Base-by-base conservation (phyloP, 30 jellyfish, hydroid and myxozoan genomes). In the Pseudorhiza aurosa region DNA sequence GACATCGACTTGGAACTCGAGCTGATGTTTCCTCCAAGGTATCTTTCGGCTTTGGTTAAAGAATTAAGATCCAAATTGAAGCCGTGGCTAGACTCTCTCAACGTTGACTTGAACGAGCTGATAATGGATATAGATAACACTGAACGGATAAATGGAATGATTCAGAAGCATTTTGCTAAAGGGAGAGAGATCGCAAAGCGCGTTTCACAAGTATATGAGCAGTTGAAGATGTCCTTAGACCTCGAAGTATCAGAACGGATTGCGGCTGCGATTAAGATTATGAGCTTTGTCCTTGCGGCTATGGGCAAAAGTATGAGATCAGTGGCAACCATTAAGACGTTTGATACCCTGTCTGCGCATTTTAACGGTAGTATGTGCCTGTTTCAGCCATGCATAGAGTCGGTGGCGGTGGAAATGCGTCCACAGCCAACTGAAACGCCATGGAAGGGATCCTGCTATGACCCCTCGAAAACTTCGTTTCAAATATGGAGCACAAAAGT, bases 401-500 rank as follows among this genome's bases (percentile, higher is more conserved):
- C 64, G 32, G 44, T 79, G 0, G 46, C 77, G 8, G 83, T 86
- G 26, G 33, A 58, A 15, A 24, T 92, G 77, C 47, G 58, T 31
- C 96, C 97, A 9, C 76, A 33, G 58, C 46, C 89, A 1, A 45
- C 37, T 8, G 96, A 92, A 27, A 49, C 65, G 18, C 87, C 94
- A 4, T 44, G 88, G 86, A 82, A 67, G 22, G 96, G 85, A 40
- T 85, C 62, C 45, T 92, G 96, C 77, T 50, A 65, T 55, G 96
- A 92, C 68, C 89, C 89, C 7, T 65, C 92, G 17, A 91, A 68
- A 55, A 59, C 78, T 3, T 95, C 95, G 1, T 92, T 72, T 78
- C 96, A 85, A 25, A 80, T 85, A 82, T 92, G 98, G 98, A 86
- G 86, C 81, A 87, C 95, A 1, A 64, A 50, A n/a, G 96, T 76